Evolutionary conservation across 2,113 vertebrate species (phyloP), one percentile per base, ranked within the genome.

Genomic region (Rana temporaria): DNA sequence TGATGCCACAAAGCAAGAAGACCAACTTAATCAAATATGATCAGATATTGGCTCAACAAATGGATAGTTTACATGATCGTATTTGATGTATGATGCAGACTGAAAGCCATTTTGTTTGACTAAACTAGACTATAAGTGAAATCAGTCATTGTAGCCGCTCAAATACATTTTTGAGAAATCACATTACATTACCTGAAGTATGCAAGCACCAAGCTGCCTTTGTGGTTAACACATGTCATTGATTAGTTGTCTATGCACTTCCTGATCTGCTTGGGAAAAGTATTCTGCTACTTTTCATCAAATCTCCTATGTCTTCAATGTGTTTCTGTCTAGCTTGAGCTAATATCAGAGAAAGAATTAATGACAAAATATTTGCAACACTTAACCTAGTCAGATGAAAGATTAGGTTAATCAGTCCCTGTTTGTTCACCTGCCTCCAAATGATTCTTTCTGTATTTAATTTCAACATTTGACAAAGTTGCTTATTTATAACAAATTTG

Each of bases 41-140:
- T 75, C n/a, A 7, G 30, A 75, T 75, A 75, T 42, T 75, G 72
- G 57, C 72, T 9, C 30, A 62, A 9, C 57, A 75, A 32, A 75
- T 56, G 70, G 70, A 73, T 73, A 22, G 52, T 12, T 56, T 60
- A 38, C 55, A 34, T 18, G n/a, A 8, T 20, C 1, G 1, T 12
- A 59, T 59, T 57, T 72, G 69, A 72, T 19, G 53, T 12, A 70
- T 48, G 57, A 57, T 18, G 4, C 34, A 14, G 11, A 60, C 18
- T 74, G 32, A 19, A 74, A 38, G 18, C 26, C 30, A 63, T 48
- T 48, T 48, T 48, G 42, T 48, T 48, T 48, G 7, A 4, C 11
- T 62, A 24, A 60, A 42, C 30, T 20, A 22, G 34, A 12, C 59
- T 62, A 42, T 24, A 59, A 30, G 30, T 32, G 22, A 20, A 38